Evolutionary conservation across 1,140 invertebrate species (phyloP).

Genomic region (Pogonognathellus flavescens): DNA sequence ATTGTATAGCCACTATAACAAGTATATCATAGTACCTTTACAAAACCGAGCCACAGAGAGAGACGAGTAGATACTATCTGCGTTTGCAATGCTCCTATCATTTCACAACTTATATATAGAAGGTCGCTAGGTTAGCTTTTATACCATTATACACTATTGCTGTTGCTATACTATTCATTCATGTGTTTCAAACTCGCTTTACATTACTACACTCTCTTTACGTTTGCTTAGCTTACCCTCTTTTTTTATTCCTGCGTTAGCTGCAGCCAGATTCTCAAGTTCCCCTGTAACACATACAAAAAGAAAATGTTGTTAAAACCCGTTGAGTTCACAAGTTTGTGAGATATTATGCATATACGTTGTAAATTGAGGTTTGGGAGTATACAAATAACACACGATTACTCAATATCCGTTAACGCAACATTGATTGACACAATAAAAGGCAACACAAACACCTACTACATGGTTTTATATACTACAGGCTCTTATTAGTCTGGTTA

Average conservation of each 20-base stretch:
- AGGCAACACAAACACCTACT: background rate
- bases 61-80: constrained; percentile 22
- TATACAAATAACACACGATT: background rate
- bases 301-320: background rate
- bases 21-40: constrained; percentile 12
- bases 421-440: constrained; percentile 24
- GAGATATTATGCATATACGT: background rate
- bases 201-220: constrained; percentile 8
- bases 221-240: constrained; percentile 54
- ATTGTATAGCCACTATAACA: background rate
- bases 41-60: background rate
- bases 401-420: background rate
- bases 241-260: constrained; percentile 59
- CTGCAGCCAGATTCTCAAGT: constrained; percentile 65
- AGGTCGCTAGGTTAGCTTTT: background rate
- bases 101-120: background rate
- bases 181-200: constrained; percentile 18
- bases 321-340: background rate
- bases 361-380: background rate
- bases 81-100: background rate
- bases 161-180: background rate
- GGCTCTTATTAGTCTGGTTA: too few relatives aligned
- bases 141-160: background rate
- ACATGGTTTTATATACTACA: too few relatives aligned
- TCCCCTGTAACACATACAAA: constrained; percentile 65